Percentiles rank a stretch among this genome's conserved stretches.
Conservation (phyloP, 2,797 vertebrate genomes). For the Acropternis orthonyx region DNA sequence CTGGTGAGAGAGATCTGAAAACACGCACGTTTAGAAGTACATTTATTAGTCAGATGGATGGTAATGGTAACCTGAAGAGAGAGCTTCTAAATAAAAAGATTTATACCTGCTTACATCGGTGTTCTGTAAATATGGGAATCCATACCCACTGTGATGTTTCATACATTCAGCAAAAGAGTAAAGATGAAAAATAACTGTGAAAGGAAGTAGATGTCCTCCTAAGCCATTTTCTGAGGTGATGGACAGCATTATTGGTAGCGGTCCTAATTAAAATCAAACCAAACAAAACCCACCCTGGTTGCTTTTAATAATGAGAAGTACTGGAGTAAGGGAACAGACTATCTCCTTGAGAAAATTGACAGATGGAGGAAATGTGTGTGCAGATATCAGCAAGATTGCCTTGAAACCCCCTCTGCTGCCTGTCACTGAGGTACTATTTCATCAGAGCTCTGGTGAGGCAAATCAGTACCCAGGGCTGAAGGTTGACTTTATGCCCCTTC, state of each 20-base stretch:
- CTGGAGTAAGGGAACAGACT: neutral
- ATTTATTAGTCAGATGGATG: constrained; percentile 36
- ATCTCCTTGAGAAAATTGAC: constrained; percentile 24
- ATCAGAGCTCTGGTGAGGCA: neutral
- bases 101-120: constrained; percentile 23
- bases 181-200: constrained; percentile 27
- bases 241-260: constrained; percentile 3
- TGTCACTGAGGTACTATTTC: neutral
- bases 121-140: constrained; percentile 48
- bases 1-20: constrained; percentile 15
- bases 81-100: neutral
- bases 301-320: constrained; percentile 2
- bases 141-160: constrained; percentile 19
- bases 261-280: constrained; percentile 54
- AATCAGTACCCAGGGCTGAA: neutral
- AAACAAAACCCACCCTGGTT: neutral
- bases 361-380: constrained; percentile 28
- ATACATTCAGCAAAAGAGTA: neutral
- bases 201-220: constrained; percentile 18
- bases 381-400: constrained; percentile 29
- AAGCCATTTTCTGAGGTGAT: constrained; percentile 29
- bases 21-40: neutral
- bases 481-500: neutral
- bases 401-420: neutral
- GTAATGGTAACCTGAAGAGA: neutral